Evolutionary conservation across 2,888 invertebrate genomes (phyloP), one percentile per base, ranked within the genome.

Genomic region (Rhorus exstirpatorius): DNA sequence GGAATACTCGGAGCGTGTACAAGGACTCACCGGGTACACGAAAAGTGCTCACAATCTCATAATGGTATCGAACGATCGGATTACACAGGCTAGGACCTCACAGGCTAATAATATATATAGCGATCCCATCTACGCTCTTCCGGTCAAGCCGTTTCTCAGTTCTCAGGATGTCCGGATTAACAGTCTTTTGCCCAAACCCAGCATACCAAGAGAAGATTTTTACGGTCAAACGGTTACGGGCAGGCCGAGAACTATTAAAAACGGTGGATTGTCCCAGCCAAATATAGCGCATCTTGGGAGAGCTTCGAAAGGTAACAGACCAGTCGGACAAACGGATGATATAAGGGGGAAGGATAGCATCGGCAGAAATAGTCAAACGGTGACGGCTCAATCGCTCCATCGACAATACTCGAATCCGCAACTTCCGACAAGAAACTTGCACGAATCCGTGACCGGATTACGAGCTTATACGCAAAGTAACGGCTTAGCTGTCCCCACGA

Each of bases 121-220:
- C 60, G 92, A 92, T 74, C 92, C 92, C 60, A 90, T 92, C 81
- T 92, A 92, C 74, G 89, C 92, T 19, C 87, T 91, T 65, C 92
- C 92, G 17, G 90, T 92, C 14, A 93, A 92, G 75, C 92, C 92
- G 2, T 93, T 93, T 82, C 89, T 92, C 41, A 93, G 92, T 83
- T 89, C 92, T 6, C 92, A 93, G 83, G 92, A 93, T 68, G 90
- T 91, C 49, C 83, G 92, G 51, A 87, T 89, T 10, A 90, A 90
- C 75, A 89, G 90, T 67, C 79, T 90, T 26, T 80, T 86, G 17
- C 87, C 88, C 6, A 89, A 89, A 61, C 79, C 86, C 17, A 46
- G 80, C 58, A 49, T 67, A 51, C 38, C 84, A 41, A 80, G 85
- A 78, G 51, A 71, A 65, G 88, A 89, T 44, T 41, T 81, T 68